Conservation (phyloP, 1,140 invertebrate genomes). For the Orchesella cincta region DNA sequence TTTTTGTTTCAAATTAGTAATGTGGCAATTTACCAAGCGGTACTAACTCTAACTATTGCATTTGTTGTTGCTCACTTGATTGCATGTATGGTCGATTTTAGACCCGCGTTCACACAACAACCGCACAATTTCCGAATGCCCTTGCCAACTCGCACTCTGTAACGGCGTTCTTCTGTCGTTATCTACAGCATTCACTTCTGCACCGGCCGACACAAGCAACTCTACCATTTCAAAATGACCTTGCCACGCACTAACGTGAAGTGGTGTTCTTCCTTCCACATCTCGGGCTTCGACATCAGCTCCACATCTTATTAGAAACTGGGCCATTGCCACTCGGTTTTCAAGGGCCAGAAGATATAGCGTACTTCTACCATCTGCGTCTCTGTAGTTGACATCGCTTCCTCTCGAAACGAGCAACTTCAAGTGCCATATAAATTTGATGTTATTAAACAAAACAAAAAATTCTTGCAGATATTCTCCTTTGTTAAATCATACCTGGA, state of each 20-base stretch:
- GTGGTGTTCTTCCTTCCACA: slow-evolving; percentile 71
- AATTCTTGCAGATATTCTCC: not conserved
- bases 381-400: slow-evolving; percentile 85
- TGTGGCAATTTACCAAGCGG: not conserved
- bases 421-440: not conserved
- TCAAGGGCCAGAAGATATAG: slow-evolving; percentile 89
- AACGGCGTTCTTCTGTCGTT: slow-evolving; percentile 84
- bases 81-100: slow-evolving; percentile 84
- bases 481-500: slow-evolving; percentile 40
- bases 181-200: slow-evolving; percentile 85
- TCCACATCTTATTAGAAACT: slow-evolving; percentile 74
- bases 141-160: slow-evolving; percentile 94
- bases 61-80: slow-evolving; percentile 57
- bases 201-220: slow-evolving; percentile 73
- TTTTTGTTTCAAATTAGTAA: not conserved
- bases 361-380: slow-evolving; percentile 88
- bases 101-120: slow-evolving; percentile 76
- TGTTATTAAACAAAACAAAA: not conserved
- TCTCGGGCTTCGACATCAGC: slow-evolving; percentile 84
- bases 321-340: slow-evolving; percentile 81
- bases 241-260: slow-evolving; percentile 81
- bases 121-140: slow-evolving; percentile 79
- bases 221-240: slow-evolving; percentile 87
- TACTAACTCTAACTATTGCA: not conserved
- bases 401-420: slow-evolving; percentile 69